Base-by-base conservation (phyloP, 2,113 vertebrate genomes). In the Rana temporaria region DNA sequence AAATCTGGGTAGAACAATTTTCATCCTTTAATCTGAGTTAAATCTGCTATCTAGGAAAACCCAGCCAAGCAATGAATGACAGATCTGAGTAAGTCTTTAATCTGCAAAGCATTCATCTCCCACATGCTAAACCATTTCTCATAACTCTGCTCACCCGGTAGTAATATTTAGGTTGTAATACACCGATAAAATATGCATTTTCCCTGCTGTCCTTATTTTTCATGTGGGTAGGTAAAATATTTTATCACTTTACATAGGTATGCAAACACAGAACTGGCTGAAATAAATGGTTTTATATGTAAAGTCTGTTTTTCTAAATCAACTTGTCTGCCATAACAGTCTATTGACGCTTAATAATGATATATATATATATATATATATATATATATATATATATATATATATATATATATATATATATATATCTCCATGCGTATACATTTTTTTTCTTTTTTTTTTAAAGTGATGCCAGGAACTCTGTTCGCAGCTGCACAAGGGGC, bases 31-130 rank as follows among this genome's bases (percentile, higher is more conserved):
- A 80, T 80, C 78, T 71, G 66, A 62, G 66, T 70, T 70, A 73
- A 66, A 78, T 68, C 60, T 82, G 84, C 82, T 85, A 48, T 85
- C 59, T 62, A 59, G 85, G 9, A 84, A 67, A 75, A 67, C 20
- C 85, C 85, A 59, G 78, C n/a, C 82, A 78, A 80, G 48, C 12
- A 48, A 69, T 78, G 71, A 62, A 84, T 38, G 48, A 71, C 72
- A 71, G 83, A 12, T 86, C 56, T 83, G 42, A 70, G 67, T 67
- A 30, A 57, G 73, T 34, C 57, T 85, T 32, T 63, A 60, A 66
- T 2, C 0, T 79, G 85, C 67, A 78, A 68, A 87, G 87, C 84
- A 75, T 82, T 84, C 84, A 52, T 85, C 84, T 70, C 42, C 6
- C 2, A 20, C 64, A 68, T 79, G 26, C 26, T 64, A 66, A 55